These are phyloP conservation scores for Choreutis nemorana DNA, from an alignment of 2,888 invertebrate genomes.

Conservation along the genomic window DNA sequence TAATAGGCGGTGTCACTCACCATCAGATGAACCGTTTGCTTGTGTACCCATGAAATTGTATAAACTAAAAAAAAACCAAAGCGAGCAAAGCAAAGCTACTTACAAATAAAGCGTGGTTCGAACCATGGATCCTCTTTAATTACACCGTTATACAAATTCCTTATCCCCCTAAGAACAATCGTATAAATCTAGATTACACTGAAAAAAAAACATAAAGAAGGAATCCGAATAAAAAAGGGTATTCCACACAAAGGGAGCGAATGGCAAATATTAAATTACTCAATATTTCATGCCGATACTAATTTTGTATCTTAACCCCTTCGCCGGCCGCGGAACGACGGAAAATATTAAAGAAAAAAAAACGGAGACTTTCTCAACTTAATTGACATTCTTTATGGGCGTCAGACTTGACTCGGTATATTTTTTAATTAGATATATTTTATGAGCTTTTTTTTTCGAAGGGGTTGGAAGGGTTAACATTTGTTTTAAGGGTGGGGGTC, in stretches of 20 bases:
- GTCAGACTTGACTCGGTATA: slow-evolving; percentile 65
- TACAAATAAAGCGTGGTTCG: no score
- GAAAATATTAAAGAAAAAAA: slow-evolving; percentile 35
- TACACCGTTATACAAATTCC: no score
- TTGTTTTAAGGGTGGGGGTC: slow-evolving; percentile 54
- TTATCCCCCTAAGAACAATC: no score
- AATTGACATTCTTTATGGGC: slow-evolving; percentile 69
- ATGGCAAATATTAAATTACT: slow-evolving; percentile 61
- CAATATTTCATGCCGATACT: slow-evolving; percentile 66
- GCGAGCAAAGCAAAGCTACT: no score
- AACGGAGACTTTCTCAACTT: slow-evolving; percentile 50
- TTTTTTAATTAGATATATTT: slow-evolving; percentile 70
- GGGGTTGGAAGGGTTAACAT: slow-evolving; percentile 65
- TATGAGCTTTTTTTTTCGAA: slow-evolving; percentile 64
- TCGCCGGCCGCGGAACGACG: slow-evolving; percentile 53
- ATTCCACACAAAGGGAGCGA: not conserved
- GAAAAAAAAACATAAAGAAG: no score
- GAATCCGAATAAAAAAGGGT: not conserved
- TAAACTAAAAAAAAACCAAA: no score
- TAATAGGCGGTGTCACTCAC: no score
- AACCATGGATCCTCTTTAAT: no score
- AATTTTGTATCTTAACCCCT: slow-evolving; percentile 66
- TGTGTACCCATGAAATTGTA: no score
- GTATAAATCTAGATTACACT: no score
- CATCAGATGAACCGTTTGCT: no score